Base-by-base conservation (phyloP, 2,797 vertebrate species). In the Diglossa cyanea region DNA sequence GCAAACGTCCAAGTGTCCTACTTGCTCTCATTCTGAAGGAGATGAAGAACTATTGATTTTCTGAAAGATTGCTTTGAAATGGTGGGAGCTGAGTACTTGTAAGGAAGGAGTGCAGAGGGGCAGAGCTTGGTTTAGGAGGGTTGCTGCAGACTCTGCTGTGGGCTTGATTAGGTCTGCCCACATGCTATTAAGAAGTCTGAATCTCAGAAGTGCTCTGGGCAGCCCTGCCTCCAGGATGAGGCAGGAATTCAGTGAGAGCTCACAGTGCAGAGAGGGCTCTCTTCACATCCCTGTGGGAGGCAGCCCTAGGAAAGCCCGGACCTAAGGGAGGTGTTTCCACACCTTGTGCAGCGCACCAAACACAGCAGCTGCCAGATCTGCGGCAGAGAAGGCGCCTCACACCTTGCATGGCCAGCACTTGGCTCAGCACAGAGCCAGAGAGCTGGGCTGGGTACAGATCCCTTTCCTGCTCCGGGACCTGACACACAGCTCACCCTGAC, bases 31-130 rank as follows among this genome's bases (percentile, higher is more conserved):
- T 94, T 96, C 93, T 91, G 94, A 93, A 94, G 95, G 94, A 95
- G 96, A 96, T 96, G 95, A 95, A 96, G 96, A 96, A 95, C 95
- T 96, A 96, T 96, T 78, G 96, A 96, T 96, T 96, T 96, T 95
- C 93, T 93, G 96, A 91, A 90, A 96, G 95, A 96, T 96, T 96
- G 96, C 95, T 96, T 95, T 96, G 96, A 95, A 96, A 94, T 91
- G 87, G 95, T 94, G 88, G 91, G 95, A 95, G 91, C 87, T 48
- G 91, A 95, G 90, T 75, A 91, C 72, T 94, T 96, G 95, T 84
- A 72, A 96, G 62, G 95, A 71, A 78, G 1, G 2, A 90, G 96
- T 81, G 91, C 87, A 93, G 95, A 94, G 91, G 91, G 93, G 91
- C 93, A 80, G 79, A 88, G 90, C 83, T 95, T 75, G 94, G 82